phyloP scores from a whole-genome alignment of 2,797 vertebrate genomes.

The Clarias laeviceps region DNA sequence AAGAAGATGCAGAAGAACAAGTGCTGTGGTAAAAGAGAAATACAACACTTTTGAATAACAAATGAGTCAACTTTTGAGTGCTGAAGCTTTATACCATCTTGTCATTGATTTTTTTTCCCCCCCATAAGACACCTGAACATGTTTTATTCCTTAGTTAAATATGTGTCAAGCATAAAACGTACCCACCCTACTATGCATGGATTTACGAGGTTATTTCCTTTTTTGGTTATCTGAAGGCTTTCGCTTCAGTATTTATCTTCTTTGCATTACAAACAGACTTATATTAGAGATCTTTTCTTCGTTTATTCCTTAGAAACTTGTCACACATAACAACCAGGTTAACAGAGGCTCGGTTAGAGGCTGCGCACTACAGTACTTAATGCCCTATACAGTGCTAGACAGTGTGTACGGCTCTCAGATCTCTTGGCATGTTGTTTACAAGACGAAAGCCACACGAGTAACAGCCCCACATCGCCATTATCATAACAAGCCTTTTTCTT shows the following conservation, averaged over 20 bases:
- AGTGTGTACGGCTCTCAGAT: slow-evolving; percentile 9
- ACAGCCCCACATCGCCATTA: slow-evolving; percentile 25
- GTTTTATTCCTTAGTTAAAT: neutral
- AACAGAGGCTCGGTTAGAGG: slow-evolving; percentile 32
- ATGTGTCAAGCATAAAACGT: neutral
- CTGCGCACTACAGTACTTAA: slow-evolving; percentile 8
- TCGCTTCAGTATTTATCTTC: neutral
- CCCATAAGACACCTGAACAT: neutral
- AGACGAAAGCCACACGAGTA: slow-evolving; percentile 38
- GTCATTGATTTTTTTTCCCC: neutral
- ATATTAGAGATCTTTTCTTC: neutral
- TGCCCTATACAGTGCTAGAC: slow-evolving; percentile 10
- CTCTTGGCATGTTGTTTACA: slow-evolving; percentile 37
- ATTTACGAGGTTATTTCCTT: neutral
- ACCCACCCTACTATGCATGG: too few species aligned
- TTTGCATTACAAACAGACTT: neutral
- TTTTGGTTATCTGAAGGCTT: neutral
- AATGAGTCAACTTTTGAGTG: neutral
- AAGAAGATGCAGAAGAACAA: neutral
- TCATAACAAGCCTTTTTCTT: slow-evolving; percentile 31
- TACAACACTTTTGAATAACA: neutral
- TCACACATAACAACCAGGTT: neutral
- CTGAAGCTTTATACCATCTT: neutral
- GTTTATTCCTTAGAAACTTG: neutral
- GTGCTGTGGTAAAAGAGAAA: neutral